Percentiles rank a stretch among this genome's conserved stretches.
These are phyloP conservation scores for Asbolus verrucosus DNA, from an alignment of 1,140 invertebrate species.

Conservation along the genomic window DNA sequence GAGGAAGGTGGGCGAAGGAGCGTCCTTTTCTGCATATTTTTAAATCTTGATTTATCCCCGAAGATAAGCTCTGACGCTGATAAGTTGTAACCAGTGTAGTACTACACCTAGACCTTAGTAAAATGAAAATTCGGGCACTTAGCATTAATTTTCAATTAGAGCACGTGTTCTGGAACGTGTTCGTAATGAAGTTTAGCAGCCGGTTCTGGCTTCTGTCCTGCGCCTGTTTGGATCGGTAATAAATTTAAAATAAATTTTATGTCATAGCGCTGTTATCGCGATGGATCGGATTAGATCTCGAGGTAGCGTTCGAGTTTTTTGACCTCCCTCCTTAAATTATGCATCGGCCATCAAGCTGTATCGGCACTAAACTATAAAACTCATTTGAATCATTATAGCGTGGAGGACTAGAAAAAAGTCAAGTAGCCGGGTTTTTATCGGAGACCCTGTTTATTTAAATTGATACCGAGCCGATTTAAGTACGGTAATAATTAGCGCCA, in stretches of 20 bases:
- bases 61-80: too few relatives aligned
- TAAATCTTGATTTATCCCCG: too few relatives aligned
- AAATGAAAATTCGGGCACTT: conserved; percentile 1
- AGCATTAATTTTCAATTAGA: conserved; percentile 38
- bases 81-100: too few relatives aligned
- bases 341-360: background rate
- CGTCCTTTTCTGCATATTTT: too few relatives aligned
- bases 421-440: background rate
- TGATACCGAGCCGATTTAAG: background rate
- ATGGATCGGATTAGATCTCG: conserved; percentile 18
- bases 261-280: conserved; percentile 32
- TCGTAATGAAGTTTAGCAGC: conserved; percentile 21
- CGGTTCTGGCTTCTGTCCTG: conserved; percentile 26
- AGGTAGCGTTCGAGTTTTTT: conserved; percentile 31
- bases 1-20: too few relatives aligned
- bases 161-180: conserved; percentile 33
- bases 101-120: too few relatives aligned
- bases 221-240: conserved; percentile 18
- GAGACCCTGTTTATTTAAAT: background rate
- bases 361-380: conserved; percentile 11
- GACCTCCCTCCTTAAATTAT: conserved; percentile 6
- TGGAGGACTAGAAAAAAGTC: background rate
- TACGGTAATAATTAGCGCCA: conserved; percentile 10
- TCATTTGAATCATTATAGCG: background rate
- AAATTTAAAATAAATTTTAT: conserved; percentile 39